Percentiles rank a stretch among this genome's conserved stretches.
Evolutionary conservation across 2,797 vertebrate genomes (phyloP).

Genomic region (Pseudochirops corinnae): DNA sequence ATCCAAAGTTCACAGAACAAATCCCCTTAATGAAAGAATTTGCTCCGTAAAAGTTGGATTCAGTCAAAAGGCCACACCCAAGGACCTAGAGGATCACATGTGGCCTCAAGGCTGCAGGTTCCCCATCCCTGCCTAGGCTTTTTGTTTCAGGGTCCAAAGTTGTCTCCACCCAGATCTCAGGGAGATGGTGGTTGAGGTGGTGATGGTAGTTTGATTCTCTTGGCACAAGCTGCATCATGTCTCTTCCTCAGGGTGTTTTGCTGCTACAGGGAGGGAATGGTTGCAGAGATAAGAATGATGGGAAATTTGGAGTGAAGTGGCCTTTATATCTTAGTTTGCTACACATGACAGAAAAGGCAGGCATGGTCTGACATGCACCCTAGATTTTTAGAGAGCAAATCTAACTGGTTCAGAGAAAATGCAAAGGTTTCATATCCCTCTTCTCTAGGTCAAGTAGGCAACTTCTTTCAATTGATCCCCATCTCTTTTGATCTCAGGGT

Average conservation of each 20-base stretch:
- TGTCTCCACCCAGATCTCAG: not conserved
- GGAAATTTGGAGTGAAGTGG: not conserved
- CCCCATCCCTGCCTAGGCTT: not conserved
- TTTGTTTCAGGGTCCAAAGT: not conserved
- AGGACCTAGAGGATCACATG: too few species aligned
- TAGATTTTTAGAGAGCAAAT: not conserved
- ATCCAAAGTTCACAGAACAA: too few species aligned
- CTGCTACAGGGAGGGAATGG: not conserved
- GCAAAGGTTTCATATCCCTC: not conserved
- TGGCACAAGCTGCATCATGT: not conserved
- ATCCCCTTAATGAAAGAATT: too few species aligned
- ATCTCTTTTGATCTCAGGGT: not conserved
- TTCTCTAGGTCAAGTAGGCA: not conserved
- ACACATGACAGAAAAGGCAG: not conserved
- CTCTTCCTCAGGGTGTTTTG: not conserved
- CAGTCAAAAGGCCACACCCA: too few species aligned
- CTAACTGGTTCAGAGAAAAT: not conserved
- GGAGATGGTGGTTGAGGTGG: not conserved
- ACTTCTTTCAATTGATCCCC: not conserved
- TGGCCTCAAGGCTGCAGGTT: too few species aligned
- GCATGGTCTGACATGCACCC: not conserved
- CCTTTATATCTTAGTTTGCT: not conserved
- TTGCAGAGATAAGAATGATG: not conserved
- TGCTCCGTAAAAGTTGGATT: too few species aligned
- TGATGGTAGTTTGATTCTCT: not conserved